Base-by-base conservation (phyloP, 2,113 vertebrate genomes). In the Trinectes maculatus region DNA sequence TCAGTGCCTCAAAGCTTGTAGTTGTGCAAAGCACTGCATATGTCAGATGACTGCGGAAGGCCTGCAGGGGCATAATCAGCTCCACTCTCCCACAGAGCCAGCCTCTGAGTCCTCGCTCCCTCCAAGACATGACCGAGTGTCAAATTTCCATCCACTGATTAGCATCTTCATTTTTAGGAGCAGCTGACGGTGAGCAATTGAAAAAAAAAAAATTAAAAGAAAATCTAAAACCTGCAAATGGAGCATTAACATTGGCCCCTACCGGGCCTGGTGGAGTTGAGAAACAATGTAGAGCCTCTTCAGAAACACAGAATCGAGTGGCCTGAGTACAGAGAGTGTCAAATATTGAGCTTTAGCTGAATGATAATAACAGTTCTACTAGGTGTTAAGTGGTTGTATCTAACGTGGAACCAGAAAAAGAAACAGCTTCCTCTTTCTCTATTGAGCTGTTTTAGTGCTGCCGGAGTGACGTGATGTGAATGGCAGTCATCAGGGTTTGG, bases 11-110 rank as follows among this genome's bases (percentile, higher is more conserved):
- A 76, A 62, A 86, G 85, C 72, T 48, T 66, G 70, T 37, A 75
- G 77, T 70, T 77, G 76, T 83, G 85, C 83, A 83, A 79, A 80
- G 71, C 74, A 15, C 54, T 63, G 77, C 74, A 71, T 79, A 70
- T 81, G 79, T 83, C 81, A 83, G 80, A 84, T 85, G 74, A 83
- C 29, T 47, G 57, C 71, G 77, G 81, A 81, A 79, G 63, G 68
- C 55, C 83, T 83, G 79, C 79, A 83, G 77, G 77, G 69, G 65
- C 77, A 63, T 13, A 60, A 51, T 48, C 79, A 22, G 59, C 63
- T 68, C 53, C 56, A 34, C 53, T 58, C 65, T 77, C 75, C 83
- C 63, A 56, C 73, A 51, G 77, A 77, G 84, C 67, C 71, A 39
- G 48, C 77, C 74, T 79, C 79, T 77, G 61, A 73, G 70, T 67